Evolutionary conservation across 2,797 vertebrate genomes (phyloP).

Genomic region (Acropternis orthonyx): DNA sequence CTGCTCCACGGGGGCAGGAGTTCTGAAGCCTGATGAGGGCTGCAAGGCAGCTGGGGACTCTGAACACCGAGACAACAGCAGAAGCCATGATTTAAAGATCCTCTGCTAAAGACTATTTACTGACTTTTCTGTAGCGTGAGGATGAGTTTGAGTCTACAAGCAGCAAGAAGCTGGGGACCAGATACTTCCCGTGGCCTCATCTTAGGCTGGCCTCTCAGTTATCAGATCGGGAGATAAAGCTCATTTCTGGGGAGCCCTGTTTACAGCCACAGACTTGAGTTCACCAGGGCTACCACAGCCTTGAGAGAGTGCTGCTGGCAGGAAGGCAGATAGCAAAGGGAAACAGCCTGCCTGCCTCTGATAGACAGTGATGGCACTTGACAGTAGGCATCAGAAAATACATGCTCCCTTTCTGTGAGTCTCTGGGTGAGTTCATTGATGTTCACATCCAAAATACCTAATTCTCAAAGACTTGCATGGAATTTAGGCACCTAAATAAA

Average conservation of each 20-base stretch:
- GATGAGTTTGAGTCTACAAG: background rate
- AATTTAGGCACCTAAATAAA: background rate
- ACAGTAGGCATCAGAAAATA: background rate
- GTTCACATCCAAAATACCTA: background rate
- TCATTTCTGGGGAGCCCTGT: background rate
- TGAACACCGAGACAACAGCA: background rate
- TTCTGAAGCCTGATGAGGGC: background rate
- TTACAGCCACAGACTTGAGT: background rate
- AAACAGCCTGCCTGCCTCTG: background rate
- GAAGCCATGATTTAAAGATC: background rate
- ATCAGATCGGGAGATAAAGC: background rate
- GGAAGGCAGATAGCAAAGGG: constrained; percentile 33
- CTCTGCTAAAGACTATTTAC: background rate
- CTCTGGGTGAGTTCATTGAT: background rate
- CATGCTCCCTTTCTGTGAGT: background rate
- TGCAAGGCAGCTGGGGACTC: background rate
- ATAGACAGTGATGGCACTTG: background rate
- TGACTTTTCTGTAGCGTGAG: background rate
- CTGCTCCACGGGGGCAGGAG: background rate
- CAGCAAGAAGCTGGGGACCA: background rate
- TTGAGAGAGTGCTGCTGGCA: background rate
- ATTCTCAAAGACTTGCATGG: background rate
- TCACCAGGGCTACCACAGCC: background rate
- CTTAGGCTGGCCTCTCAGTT: background rate
- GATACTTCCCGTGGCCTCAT: background rate